These are phyloP conservation scores for Drosophila basisetae DNA, from an alignment of 2,888 invertebrate genomes.

Conservation along the genomic window DNA sequence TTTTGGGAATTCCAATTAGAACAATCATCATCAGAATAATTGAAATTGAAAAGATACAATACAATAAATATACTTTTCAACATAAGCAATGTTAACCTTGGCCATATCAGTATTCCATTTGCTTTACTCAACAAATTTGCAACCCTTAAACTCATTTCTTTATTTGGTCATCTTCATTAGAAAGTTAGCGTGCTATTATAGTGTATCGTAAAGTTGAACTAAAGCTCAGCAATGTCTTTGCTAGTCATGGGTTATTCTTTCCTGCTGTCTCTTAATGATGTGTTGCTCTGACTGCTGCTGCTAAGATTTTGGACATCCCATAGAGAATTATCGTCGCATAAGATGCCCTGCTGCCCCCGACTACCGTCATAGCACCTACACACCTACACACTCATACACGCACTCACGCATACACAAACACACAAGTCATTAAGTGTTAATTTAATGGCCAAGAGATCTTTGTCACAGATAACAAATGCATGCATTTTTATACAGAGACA, in stretches of 20 bases:
- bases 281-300: slow-evolving; percentile 69
- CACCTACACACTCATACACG: slow-evolving; percentile 22
- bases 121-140: neutral
- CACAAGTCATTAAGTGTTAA: slow-evolving; percentile 82
- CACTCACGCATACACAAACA: slow-evolving; percentile 45
- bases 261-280: slow-evolving; percentile 76
- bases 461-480: slow-evolving; percentile 79
- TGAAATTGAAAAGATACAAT: neutral
- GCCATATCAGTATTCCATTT: neutral
- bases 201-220: slow-evolving; percentile 53
- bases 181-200: slow-evolving; percentile 22
- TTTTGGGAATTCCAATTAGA: neutral
- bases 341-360: slow-evolving; percentile 39
- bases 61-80: neutral
- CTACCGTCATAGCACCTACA: slow-evolving; percentile 57
- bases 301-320: slow-evolving; percentile 69
- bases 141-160: neutral
- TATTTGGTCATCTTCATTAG: slow-evolving; percentile 28
- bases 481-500: slow-evolving; percentile 61
- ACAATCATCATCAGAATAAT: neutral
- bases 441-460: slow-evolving; percentile 82
- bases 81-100: neutral
- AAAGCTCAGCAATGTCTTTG: slow-evolving; percentile 67
- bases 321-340: slow-evolving; percentile 61
- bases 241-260: slow-evolving; percentile 47